Evolutionary conservation across 2,888 invertebrate species (phyloP).

Genomic region (Clusia tigrina): DNA sequence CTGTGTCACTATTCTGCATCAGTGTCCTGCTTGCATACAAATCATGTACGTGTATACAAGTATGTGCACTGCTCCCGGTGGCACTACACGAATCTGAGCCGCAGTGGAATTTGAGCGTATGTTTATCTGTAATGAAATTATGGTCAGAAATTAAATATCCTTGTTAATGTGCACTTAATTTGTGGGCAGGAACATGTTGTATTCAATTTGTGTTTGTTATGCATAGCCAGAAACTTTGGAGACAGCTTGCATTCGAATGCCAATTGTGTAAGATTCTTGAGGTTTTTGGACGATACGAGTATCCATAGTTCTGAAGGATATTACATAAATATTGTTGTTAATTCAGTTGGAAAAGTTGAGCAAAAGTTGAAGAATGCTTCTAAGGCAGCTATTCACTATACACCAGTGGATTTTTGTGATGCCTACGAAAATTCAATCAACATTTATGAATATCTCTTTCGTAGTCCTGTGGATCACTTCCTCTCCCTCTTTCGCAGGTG

Average conservation of each 20-base stretch:
- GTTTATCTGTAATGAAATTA: conserved; percentile 27
- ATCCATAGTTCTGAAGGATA: too few relatives aligned
- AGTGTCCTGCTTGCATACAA: neutral
- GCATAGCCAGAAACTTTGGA: too few relatives aligned
- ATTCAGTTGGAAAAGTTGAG: too few relatives aligned
- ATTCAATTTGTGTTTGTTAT: neutral
- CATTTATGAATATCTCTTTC: too few relatives aligned
- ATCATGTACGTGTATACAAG: neutral
- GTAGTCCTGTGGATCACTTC: too few relatives aligned
- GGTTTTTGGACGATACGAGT: too few relatives aligned
- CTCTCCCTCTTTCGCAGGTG: too few relatives aligned
- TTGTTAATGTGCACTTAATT: conserved; percentile 24
- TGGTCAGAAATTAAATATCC: conserved; percentile 32
- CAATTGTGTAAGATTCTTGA: too few relatives aligned
- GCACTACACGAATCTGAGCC: neutral
- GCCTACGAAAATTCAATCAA: neutral
- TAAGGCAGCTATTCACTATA: too few relatives aligned
- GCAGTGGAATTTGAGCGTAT: conserved; percentile 15
- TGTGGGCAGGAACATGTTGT: neutral
- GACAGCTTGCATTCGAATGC: too few relatives aligned
- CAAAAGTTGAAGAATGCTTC: too few relatives aligned
- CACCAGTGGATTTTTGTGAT: neutral
- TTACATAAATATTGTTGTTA: too few relatives aligned
- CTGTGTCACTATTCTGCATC: neutral
- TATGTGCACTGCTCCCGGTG: neutral